These are phyloP conservation scores for Mobula birostris DNA, from an alignment of 2,113 vertebrate species.

Conservation along the genomic window DNA sequence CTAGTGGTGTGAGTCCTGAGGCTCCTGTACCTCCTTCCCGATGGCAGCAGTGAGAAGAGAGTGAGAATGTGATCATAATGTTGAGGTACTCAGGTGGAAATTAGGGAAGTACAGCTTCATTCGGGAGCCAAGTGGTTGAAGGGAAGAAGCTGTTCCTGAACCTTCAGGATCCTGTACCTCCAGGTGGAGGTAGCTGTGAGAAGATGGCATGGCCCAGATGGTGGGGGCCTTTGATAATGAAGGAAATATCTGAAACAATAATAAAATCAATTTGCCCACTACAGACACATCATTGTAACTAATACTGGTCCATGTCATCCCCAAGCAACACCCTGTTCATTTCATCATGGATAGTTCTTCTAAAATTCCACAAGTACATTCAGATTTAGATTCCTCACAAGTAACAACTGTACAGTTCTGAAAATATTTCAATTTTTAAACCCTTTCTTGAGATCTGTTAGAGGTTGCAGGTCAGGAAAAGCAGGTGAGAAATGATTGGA, in stretches of 20 bases:
- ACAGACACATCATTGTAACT: not conserved
- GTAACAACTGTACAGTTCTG: not conserved
- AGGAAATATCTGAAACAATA: not conserved
- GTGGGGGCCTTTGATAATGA: not conserved
- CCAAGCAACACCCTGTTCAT: not conserved
- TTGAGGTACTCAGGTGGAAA: too few relatives aligned
- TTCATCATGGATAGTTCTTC: not conserved
- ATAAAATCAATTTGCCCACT: not conserved
- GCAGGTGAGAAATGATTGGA: not conserved
- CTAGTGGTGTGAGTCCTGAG: too few relatives aligned
- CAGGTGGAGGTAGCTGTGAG: too few relatives aligned
- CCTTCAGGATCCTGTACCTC: too few relatives aligned
- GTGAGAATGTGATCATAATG: too few relatives aligned
- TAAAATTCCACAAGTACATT: not conserved
- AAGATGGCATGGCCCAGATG: too few relatives aligned
- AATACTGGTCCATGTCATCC: not conserved
- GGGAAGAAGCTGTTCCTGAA: too few relatives aligned
- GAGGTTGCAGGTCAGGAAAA: not conserved
- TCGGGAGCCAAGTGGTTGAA: too few relatives aligned
- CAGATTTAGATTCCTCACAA: not conserved
- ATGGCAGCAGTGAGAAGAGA: too few relatives aligned
- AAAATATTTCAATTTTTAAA: not conserved
- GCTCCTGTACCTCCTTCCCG: too few relatives aligned
- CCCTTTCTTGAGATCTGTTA: not conserved
- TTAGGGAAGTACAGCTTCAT: too few relatives aligned